Conservation (phyloP, 2,797 vertebrate genomes). For the Podarcis lilfordi region DNA sequence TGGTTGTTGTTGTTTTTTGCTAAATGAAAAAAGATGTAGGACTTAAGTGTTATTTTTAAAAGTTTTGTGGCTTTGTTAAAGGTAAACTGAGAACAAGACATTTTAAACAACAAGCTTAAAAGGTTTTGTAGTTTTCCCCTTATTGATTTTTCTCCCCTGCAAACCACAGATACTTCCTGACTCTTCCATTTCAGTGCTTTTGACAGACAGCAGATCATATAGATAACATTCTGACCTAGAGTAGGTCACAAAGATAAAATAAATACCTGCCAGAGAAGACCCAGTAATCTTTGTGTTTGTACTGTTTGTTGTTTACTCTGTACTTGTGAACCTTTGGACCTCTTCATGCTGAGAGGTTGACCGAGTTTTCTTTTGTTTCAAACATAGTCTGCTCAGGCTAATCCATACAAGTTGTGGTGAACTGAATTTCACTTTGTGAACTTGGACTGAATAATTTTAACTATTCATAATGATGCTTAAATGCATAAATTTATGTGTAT, state of each 20-base stretch:
- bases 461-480: background rate
- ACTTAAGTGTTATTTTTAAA: constrained; percentile 1
- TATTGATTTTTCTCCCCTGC: background rate
- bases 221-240: constrained; percentile 36
- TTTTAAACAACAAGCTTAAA: constrained; percentile 35
- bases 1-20: background rate
- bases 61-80: constrained; percentile 12
- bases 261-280: constrained; percentile 24
- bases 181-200: constrained; percentile 17
- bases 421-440: constrained; percentile 3
- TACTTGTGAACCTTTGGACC: background rate
- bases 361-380: constrained; percentile 1
- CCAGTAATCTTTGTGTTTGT: background rate
- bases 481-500: too few species aligned
- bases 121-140: background rate
- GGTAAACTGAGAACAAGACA: constrained; percentile 19
- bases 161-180: background rate
- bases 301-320: background rate
- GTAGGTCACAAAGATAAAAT: constrained; percentile 27
- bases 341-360: background rate
- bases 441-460: background rate
- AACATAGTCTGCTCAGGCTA: background rate
- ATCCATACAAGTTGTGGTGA: background rate
- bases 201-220: background rate
- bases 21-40: background rate